Evolutionary conservation across 2,888 invertebrate genomes (phyloP), one percentile per base, ranked within the genome.

Genomic region (Nowickia ferox): DNA sequence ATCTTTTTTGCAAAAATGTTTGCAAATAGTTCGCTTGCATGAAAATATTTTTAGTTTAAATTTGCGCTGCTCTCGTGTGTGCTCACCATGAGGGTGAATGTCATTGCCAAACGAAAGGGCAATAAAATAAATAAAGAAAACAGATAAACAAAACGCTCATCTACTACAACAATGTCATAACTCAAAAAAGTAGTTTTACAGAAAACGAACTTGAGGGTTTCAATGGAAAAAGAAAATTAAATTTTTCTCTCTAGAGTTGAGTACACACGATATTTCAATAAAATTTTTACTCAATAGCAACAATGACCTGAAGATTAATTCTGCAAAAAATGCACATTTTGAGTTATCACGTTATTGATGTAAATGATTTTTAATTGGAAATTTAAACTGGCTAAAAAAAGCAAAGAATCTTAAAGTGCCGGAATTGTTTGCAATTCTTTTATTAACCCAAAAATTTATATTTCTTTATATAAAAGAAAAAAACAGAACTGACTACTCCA

Each of bases 71-170:
- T 38, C 68, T 44, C 19, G 53, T 79, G 63, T 63, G 63, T 71
- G 71, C 53, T 4, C 63, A 38, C 44, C 22, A 65, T 63, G 81
- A 75, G 66, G 68, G 74, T 81, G 75, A 81, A 81, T 81, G 81
- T 75, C 81, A 81, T 68, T 81, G 75, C 75, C 81, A 75, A 81
- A 68, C 53, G 75, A 19, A 44, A 38, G 9, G 42, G 40, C n/a
- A 59, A 53, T 13, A 19, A 59, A 51, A 53, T 8, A 65, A 66
- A n/a, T n/a, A n/a, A n/a, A n/a, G n/a, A 48, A 55, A 38, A 17
- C 44, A 30, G 57, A 44, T 19, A 19, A 17, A 19, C 30, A 65
- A 53, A 55, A 48, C 68, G 59, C 69, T 59, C 40, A 68, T 78
- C 61, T 69, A 40, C n/a, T 66, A 66, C 48, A 57, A 30, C 30